phyloP scores from a whole-genome alignment of 2,888 invertebrate species.

The Mimumesa dahlbomi region DNA sequence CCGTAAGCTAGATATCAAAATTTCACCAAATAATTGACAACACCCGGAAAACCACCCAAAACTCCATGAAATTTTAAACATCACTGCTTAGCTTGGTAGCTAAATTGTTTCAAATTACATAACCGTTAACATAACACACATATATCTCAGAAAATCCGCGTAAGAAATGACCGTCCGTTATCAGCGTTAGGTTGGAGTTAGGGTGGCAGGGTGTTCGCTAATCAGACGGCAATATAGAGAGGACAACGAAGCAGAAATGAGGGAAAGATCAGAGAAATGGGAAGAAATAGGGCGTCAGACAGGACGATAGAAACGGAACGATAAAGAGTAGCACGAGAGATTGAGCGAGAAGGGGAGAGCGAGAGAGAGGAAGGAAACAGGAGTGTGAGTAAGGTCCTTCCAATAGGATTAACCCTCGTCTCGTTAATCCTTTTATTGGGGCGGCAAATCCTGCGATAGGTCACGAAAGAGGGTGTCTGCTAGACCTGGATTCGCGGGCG shows the following conservation, averaged over 20 bases:
- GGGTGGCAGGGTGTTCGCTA: conserved; percentile 46
- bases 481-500: conserved; percentile 58
- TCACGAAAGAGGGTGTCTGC: conserved; percentile 72
- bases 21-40: no score
- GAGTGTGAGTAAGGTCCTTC: conserved; percentile 74
- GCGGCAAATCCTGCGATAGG: conserved; percentile 76
- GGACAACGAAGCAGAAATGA: conserved; percentile 23
- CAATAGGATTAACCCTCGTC: conserved; percentile 79
- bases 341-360: conserved; percentile 13
- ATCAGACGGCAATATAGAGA: conserved; percentile 53
- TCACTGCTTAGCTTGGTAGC: no score
- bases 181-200: conserved; percentile 54
- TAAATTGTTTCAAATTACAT: no score
- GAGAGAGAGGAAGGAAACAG: neutral
- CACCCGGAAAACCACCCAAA: no score
- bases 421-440: conserved; percentile 79
- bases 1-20: no score
- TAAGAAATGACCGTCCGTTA: conserved; percentile 59
- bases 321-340: conserved; percentile 19
- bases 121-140: conserved; percentile 43
- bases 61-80: no score
- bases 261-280: conserved; percentile 12
- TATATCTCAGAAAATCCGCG: conserved; percentile 25
- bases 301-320: conserved; percentile 3
- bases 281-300: conserved; percentile 8